Evolutionary conservation across 92 coral and sea anemone genomes (phyloP).

Genomic region (Virgularia gustaviana): DNA sequence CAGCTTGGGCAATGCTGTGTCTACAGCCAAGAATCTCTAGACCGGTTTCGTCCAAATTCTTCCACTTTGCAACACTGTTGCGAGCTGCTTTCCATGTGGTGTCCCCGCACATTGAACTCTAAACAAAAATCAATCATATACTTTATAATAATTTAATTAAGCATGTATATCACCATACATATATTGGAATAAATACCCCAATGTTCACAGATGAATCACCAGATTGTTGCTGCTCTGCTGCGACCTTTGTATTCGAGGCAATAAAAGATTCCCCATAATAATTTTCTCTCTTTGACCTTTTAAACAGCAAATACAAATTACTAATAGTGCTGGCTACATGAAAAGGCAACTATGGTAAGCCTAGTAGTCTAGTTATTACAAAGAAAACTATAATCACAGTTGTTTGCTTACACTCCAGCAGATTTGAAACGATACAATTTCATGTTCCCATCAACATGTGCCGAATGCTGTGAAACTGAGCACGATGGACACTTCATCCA

Average conservation of each 20-base stretch:
- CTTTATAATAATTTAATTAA: too few relatives aligned
- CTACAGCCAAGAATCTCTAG: constrained; percentile 44
- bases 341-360: not conserved
- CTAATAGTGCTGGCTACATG: too few relatives aligned
- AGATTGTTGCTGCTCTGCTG: too few relatives aligned
- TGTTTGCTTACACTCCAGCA: constrained; percentile 48
- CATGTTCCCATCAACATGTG: constrained; percentile 57
- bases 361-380: not conserved
- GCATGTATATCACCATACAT: too few relatives aligned
- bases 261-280: too few relatives aligned
- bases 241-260: too few relatives aligned
- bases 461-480: constrained; percentile 37
- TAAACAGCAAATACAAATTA: too few relatives aligned
- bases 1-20: constrained; percentile 40
- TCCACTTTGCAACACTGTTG: constrained; percentile 35
- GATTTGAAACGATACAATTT: constrained; percentile 49
- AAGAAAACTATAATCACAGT: not conserved
- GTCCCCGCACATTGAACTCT: constrained; percentile 47
- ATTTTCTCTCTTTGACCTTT: too few relatives aligned
- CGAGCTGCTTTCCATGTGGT: constrained; percentile 42
- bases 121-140: too few relatives aligned
- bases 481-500: constrained; percentile 58
- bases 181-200: too few relatives aligned
- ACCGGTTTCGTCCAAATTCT: constrained; percentile 41
- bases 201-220: too few relatives aligned